Conservation (phyloP, 2,113 vertebrate genomes). For the Echinops telfairi region DNA sequence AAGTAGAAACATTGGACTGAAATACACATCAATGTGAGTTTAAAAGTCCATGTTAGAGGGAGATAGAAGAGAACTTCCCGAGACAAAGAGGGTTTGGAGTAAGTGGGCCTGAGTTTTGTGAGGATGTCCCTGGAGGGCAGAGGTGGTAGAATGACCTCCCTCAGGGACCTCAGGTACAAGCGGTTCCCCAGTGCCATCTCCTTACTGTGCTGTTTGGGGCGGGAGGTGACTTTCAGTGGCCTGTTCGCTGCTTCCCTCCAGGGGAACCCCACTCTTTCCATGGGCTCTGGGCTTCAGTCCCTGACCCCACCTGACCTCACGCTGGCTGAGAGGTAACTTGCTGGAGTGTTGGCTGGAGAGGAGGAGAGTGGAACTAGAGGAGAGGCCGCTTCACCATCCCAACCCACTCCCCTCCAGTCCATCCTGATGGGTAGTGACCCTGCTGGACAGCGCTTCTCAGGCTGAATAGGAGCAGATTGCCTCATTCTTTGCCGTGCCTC, state of each 20-base stretch:
- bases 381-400: background rate
- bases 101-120: background rate
- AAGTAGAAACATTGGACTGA: background rate
- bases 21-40: background rate
- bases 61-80: background rate
- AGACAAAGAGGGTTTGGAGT: background rate
- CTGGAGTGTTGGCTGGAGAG: background rate
- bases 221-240: background rate
- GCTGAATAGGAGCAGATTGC: no score
- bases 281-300: fast-evolving
- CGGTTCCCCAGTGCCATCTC: no score
- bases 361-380: background rate
- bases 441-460: no score
- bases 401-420: no score
- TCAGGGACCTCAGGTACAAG: background rate
- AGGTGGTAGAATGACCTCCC: fast-evolving
- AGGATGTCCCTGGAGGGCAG: background rate
- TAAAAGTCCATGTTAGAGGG: background rate
- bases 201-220: background rate
- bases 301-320: background rate
- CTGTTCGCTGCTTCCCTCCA: background rate
- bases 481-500: no score
- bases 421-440: no score
- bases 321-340: background rate
- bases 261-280: background rate